Evolutionary conservation across 2,888 invertebrate genomes (phyloP), one percentile per base, ranked within the genome.

Genomic region (Nineta flava): DNA sequence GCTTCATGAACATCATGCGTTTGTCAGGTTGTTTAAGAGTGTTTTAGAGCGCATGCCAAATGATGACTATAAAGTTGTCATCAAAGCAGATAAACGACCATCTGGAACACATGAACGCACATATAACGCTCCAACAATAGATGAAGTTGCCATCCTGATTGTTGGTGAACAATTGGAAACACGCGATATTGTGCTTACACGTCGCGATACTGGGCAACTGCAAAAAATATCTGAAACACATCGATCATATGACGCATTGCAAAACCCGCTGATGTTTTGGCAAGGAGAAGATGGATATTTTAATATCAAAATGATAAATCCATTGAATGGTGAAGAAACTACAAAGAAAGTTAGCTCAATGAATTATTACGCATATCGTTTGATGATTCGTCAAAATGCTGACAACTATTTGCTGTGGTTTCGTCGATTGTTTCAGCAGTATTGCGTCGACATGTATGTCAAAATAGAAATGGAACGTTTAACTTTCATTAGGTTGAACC

Each of bases 401-500:
- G 51, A 56, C 13, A 62, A 62, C 51, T 47, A 57, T 50, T 54
- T 65, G 16, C 46, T 61, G 41, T 40, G 51, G 41, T 63, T 43
- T 54, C 56, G 61, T 9, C 48, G 52, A 17, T 48, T 65, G 7
- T 61, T 59, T n/a, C 57, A 62, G 44, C 64, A 65, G 51, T 65
- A 53, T 53, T 50, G 56, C n/a, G 64, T 65, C 32, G 61, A 66
- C 53, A 62, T 62, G 62, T 66, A 64, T 53, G 63, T 54, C 1
- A 65, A 65, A 59, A 59, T 65, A 10, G 64, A 65, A 53, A 59
- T 55, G 7, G 63, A 65, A 57, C 58, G 62, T 32, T 51, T 65
- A 26, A 40, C 43, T 46, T 65, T 51, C 53, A 55, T 65, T 13
- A 49, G 59, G 41, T 56, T 53, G 13, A 63, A 63, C 50, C 59